Base-by-base conservation (phyloP, 2,113 vertebrate species). In the Formicarius rufipectus region DNA sequence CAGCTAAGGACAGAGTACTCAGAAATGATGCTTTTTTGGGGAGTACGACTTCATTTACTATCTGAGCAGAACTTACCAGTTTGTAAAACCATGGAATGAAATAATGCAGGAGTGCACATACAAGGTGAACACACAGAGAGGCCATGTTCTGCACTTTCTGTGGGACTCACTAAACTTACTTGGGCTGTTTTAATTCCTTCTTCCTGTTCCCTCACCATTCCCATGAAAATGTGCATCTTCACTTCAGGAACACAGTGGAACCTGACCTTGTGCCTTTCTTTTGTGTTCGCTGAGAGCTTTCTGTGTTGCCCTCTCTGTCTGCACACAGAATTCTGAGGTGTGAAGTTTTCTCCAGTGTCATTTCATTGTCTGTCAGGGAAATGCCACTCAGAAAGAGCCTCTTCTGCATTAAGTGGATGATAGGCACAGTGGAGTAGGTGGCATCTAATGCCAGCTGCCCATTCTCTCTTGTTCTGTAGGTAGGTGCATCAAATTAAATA, bases 81-180 rank as follows among this genome's bases (percentile, higher is more conserved):
- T 58, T 75, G 9, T 87, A 45, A 88, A 96, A 83, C 15, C 45
- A 23, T 73, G 33, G 53, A 53, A 58, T 69, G 76, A 80, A 83
- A 66, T 62, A 71, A 77, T 67, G 50, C 39, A 44, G 39, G 68
- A 87, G 21, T 28, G n/a, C 55, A 40, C 12, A 35, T 69, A 31
- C 2, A 39, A 58, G 55, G 31, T 6, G 25, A 67, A 37, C 50
- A 23, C 45, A 35, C 2, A 1, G 63, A 63, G 45, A 40, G 20
- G 4, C 37, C 30, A 15, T 0, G 0, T 24, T 42, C 18, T 80
- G 45, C 7, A 8, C 58, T 76, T 49, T 79, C 35, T 52, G 14
- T 42, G 59, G 49, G 22, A 74, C 53, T 92, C 45, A 14, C 28
- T 67, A 39, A 71, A 35, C 45, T 67, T 73, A 28, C 5, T 40